Conservation (phyloP, 2,113 vertebrate genomes). For the Corvus moneduloides region DNA sequence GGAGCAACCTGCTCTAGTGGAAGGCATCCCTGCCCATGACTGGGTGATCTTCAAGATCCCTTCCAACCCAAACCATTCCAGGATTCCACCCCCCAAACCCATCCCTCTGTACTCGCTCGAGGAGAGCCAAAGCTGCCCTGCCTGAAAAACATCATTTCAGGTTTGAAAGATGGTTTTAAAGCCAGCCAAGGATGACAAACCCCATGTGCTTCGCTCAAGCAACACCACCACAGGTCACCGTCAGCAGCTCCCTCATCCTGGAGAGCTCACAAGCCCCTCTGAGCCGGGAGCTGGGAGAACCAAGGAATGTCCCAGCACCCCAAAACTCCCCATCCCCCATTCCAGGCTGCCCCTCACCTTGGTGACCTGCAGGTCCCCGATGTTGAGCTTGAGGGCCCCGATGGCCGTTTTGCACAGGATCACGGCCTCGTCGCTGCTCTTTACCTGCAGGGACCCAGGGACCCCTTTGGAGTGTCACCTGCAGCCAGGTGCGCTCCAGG, state of each 20-base stretch:
- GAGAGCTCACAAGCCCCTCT: not conserved
- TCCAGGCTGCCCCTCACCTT: slow-evolving; percentile 76
- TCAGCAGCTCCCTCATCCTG: not conserved
- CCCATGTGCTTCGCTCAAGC: fast-evolving
- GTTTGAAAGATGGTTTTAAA: not conserved
- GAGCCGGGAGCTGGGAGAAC: not conserved
- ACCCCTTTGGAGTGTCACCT: not conserved
- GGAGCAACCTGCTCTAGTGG: not conserved
- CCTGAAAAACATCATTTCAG: fast-evolving
- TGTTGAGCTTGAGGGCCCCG: slow-evolving; percentile 91
- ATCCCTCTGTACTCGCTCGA: not conserved
- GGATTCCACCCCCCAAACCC: not conserved
- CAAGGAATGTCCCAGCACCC: not conserved
- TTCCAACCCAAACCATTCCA: not conserved
- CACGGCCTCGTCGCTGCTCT: slow-evolving; percentile 91
- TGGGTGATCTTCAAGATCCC: too few species aligned
- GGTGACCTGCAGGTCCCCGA: slow-evolving; percentile 92
- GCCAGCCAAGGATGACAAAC: not conserved
- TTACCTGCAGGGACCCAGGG: slow-evolving; percentile 78
- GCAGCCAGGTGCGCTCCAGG: not conserved
- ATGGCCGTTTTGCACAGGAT: slow-evolving; percentile 95
- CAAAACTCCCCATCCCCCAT: fast-evolving
- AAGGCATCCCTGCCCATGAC: not conserved
- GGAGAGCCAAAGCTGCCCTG: not conserved
- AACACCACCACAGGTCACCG: fast-evolving